These are phyloP conservation scores for Athalia rosae DNA, from an alignment of 2,888 invertebrate genomes.

Conservation along the genomic window DNA sequence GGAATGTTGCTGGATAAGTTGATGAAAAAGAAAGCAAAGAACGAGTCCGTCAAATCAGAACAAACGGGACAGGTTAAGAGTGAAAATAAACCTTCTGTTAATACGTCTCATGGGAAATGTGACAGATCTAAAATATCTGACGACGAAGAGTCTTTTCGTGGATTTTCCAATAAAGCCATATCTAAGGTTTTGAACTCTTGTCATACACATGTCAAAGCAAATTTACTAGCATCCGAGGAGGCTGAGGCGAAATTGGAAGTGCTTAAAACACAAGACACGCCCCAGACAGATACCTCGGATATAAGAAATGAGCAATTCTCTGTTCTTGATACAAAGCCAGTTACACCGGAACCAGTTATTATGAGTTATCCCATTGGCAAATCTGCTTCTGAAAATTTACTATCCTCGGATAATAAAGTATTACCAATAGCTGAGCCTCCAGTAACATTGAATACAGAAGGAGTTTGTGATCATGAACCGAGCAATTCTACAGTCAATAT, in stretches of 20 bases:
- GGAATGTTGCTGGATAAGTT: conserved; percentile 75
- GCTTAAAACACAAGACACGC: conserved; percentile 48
- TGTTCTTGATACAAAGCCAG: conserved; percentile 20
- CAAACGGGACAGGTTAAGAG: conserved; percentile 49
- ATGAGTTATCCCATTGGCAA: conserved; percentile 20
- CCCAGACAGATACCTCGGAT: conserved; percentile 44
- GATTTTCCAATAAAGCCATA: conserved; percentile 70
- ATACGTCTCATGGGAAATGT: conserved; percentile 44
- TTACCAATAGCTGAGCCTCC: conserved; percentile 37
- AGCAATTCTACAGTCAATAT: conserved; percentile 55
- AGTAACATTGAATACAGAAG: conserved; percentile 47
- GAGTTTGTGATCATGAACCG: conserved; percentile 55
- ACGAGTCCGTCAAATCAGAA: conserved; percentile 47
- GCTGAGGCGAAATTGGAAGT: conserved; percentile 50
- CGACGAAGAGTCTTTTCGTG: conserved; percentile 74
- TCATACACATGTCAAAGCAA: conserved; percentile 60
- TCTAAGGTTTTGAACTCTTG: conserved; percentile 64
- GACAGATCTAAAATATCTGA: conserved; percentile 73
- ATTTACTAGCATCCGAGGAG: conserved; percentile 59
- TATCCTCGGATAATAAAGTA: conserved; percentile 28
- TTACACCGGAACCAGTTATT: conserved; percentile 29
- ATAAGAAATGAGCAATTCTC: conserved; percentile 43
- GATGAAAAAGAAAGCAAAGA: conserved; percentile 56
- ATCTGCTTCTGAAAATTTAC: conserved; percentile 31
- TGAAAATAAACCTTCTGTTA: conserved; percentile 47